Base-by-base conservation (phyloP, 1,140 invertebrate genomes). In the Drosophila virilis region DNA sequence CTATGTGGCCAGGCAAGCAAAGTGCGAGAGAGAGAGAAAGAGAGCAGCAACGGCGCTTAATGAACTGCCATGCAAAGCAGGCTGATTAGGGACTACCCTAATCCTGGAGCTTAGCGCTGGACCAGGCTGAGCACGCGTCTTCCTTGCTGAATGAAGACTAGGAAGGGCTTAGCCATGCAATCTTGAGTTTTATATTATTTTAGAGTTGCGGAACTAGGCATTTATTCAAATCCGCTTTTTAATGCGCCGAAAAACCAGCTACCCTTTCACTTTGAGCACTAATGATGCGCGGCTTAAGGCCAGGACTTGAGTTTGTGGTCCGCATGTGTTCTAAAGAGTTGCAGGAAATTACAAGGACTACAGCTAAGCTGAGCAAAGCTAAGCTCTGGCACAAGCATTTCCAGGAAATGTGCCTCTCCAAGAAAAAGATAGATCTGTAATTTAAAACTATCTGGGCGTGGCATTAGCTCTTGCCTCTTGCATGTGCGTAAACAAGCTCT, bases 181-280 rank as follows among this genome's bases (percentile, higher is more conserved):
- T 59, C 55, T 65, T 65, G 22, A 57, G 38, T 48, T 33, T 12
- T 22, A 7, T 52, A 32, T 58, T 72, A 51, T 68, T 60, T 13
- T 59, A 48, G 33, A 40, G 12, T 40, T 33, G 45, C 28, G 15
- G 51, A 70, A 42, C 17, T 62, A 28, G 9, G 58, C 46, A 51
- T 65, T 62, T 54, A 66, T 48, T 48, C 32, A 78, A 85, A 82
- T 82, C 78, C 68, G 62, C 46, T 68, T 78, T 78, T 86, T 72
- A 82, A 76, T 73, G 55, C 62, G 32, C n/a, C 22, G 71, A 72
- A 57, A 85, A 78, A 72, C 61, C 65, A 17, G 13, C 9, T 68
- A 67, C 72, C 76, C 72, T 62, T 78, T 65, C 62, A 8, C 2
- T 32, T 15, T n/a, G 13, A 8, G n/a, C 10, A 5, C 72, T 78